Evolutionary conservation across 2,113 vertebrate species (phyloP).

Genomic region (Lipophrys pholis): DNA sequence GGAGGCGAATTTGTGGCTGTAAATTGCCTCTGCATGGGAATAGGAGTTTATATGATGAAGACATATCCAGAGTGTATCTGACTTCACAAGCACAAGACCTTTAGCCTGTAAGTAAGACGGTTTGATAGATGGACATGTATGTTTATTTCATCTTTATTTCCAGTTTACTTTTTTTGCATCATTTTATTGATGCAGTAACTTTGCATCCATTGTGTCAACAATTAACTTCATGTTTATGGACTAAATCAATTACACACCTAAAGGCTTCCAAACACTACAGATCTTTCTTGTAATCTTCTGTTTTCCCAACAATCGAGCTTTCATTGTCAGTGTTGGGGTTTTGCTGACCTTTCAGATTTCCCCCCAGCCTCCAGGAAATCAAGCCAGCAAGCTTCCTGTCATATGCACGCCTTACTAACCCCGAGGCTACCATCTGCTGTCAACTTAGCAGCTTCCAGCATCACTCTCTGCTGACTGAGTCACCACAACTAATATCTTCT

Average conservation of each 20-base stretch:
- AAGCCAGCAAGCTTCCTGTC: slow-evolving; percentile 27
- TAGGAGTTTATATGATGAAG: no score
- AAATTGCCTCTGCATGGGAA: no score
- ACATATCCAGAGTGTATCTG: no score
- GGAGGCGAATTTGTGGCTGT: no score
- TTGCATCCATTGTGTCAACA: background rate
- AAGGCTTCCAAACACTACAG: background rate
- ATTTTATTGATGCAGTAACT: no score
- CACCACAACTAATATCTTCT: background rate
- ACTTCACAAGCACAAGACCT: no score
- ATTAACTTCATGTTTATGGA: no score
- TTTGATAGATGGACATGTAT: no score
- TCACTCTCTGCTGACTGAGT: slow-evolving; percentile 11
- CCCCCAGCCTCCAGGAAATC: slow-evolving; percentile 49
- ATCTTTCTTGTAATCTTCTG: background rate
- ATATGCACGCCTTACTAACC: background rate
- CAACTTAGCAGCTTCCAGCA: background rate
- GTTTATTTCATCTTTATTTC: background rate
- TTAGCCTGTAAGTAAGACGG: no score
- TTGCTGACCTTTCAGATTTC: slow-evolving; percentile 19
- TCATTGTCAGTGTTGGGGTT: background rate
- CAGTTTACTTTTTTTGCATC: no score
- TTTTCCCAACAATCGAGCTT: no score
- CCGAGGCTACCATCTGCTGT: slow-evolving; percentile 43
- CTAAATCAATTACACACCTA: background rate